A percentile compares a stretch with the other conserved stretches of the same genome.
Conservation (phyloP, 64 coral and sea anemone genomes). For the Porites lutea region DNA sequence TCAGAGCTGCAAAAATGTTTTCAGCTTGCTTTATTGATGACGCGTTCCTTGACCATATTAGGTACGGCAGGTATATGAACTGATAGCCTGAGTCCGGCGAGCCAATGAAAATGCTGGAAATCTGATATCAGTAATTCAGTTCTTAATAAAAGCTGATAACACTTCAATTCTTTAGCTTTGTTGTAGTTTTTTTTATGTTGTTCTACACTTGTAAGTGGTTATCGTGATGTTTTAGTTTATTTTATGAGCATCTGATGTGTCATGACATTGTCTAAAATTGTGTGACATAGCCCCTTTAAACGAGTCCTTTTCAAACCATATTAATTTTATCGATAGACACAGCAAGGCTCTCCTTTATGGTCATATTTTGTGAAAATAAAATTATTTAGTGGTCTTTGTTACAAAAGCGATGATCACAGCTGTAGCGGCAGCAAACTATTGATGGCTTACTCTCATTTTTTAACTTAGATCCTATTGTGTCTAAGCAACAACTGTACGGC, state of each 20-base stretch:
- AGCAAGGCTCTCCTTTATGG: neutral
- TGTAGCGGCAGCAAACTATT: conserved; percentile 1
- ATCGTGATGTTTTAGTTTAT: no score
- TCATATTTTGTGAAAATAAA: neutral
- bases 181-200: no score
- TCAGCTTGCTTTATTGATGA: neutral
- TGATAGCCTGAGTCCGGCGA: no score
- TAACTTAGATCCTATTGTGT: neutral
- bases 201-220: no score
- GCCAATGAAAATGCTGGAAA: no score
- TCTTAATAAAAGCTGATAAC: no score
- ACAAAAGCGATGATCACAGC: neutral
- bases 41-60: neutral
- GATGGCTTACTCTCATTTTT: neutral
- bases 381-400: neutral
- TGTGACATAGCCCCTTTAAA: neutral
- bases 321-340: no score
- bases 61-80: neutral
- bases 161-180: no score
- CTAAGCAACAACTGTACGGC: neutral
- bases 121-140: no score
- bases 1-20: neutral
- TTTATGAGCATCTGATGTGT: no score
- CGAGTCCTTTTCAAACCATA: neutral
- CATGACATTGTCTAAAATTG: neutral